These are phyloP conservation scores for Tetranychus urticae DNA, from an alignment of 1,140 invertebrate genomes.

Conservation along the genomic window DNA sequence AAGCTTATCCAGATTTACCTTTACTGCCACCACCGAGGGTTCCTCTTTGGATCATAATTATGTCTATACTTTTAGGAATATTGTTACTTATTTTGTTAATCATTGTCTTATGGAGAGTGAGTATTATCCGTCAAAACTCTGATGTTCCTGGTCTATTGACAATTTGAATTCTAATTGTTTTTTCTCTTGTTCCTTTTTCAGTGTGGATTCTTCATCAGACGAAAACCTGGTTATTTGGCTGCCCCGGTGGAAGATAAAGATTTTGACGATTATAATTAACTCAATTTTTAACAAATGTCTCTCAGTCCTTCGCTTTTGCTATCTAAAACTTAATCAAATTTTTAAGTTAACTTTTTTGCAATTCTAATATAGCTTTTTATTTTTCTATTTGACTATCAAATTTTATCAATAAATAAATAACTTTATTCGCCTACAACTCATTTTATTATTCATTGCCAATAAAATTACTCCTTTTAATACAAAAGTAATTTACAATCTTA, in stretches of 20 bases:
- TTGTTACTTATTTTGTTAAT: conserved; percentile 48
- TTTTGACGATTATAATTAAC: background rate
- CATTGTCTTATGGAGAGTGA: conserved; percentile 44
- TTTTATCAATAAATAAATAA: too few species aligned
- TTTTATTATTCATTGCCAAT: too few species aligned
- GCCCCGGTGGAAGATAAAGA: conserved; percentile 12
- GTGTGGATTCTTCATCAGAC: conserved; percentile 57
- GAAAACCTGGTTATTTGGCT: conserved; percentile 21
- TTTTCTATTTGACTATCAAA: too few species aligned
- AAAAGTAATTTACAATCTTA: too few species aligned
- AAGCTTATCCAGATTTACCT: conserved; percentile 47
- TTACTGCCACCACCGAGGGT: conserved; percentile 33
- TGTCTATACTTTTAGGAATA: conserved; percentile 49
- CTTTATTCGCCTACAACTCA: too few species aligned
- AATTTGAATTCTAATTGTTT: background rate
- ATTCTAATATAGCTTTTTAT: too few species aligned
- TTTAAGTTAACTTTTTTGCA: too few species aligned
- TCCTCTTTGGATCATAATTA: conserved; percentile 55
- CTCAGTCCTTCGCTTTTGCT: too few species aligned
- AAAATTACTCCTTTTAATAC: too few species aligned
- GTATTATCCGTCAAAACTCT: background rate
- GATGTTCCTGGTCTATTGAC: too few species aligned
- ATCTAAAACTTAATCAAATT: too few species aligned
- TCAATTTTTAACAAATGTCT: background rate
- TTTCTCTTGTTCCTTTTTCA: conserved; percentile 3